These are phyloP conservation scores for Seriola rivoliana DNA, from an alignment of 2,113 vertebrate species.

Conservation along the genomic window DNA sequence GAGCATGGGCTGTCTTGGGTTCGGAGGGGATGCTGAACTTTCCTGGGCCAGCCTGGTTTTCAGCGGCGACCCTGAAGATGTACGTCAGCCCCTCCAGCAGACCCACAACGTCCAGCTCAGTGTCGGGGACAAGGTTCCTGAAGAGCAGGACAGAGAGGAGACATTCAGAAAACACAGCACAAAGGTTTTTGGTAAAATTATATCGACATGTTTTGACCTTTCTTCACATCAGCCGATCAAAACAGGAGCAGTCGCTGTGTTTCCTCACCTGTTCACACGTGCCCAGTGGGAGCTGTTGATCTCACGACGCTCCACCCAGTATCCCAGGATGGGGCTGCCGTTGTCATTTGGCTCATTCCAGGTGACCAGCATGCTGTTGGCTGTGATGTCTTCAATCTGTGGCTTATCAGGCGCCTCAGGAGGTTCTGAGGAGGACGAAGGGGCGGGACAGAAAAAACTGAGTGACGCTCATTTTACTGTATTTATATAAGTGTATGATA, in stretches of 20 bases:
- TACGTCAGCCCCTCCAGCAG: slow-evolving; percentile 95
- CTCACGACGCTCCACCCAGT: slow-evolving; percentile 98
- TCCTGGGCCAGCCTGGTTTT: slow-evolving; percentile 96
- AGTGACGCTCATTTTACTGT: not conserved
- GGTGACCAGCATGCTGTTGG: slow-evolving; percentile 93
- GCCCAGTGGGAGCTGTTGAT: slow-evolving; percentile 97
- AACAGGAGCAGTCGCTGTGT: not conserved
- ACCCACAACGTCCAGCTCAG: slow-evolving; percentile 90
- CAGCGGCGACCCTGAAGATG: slow-evolving; percentile 97
- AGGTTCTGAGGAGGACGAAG: slow-evolving; percentile 84
- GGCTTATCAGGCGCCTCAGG: slow-evolving; percentile 96
- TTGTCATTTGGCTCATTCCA: slow-evolving; percentile 96
- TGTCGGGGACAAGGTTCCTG: slow-evolving; percentile 70
- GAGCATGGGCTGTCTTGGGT: slow-evolving; percentile 90
- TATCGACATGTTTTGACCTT: not conserved
- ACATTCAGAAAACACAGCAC: not conserved
- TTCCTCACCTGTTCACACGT: slow-evolving; percentile 90
- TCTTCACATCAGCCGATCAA: not conserved
- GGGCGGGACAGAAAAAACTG: not conserved
- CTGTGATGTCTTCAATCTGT: slow-evolving; percentile 89
- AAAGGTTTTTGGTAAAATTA: not conserved
- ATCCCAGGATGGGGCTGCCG: slow-evolving; percentile 95
- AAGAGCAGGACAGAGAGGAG: not conserved
- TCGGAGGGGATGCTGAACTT: slow-evolving; percentile 97
- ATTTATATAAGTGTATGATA: not conserved